Conservation (phyloP, 2,888 invertebrate genomes). For the Pocota personata region DNA sequence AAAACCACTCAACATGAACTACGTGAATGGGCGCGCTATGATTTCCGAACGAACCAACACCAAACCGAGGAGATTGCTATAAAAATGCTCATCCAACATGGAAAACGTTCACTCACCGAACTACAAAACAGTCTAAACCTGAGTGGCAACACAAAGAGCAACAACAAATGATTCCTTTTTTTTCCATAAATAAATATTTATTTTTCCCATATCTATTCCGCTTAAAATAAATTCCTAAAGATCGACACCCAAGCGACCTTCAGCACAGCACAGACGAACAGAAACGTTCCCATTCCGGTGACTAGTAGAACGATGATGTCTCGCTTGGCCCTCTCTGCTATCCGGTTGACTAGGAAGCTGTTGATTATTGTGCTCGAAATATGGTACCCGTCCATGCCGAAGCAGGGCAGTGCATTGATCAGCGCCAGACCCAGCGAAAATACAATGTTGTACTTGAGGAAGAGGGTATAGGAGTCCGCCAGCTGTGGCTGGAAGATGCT, state of each 20-base stretch:
- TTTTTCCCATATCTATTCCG: neutral
- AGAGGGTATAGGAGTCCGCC: constrained; percentile 88
- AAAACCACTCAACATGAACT: constrained; percentile 86
- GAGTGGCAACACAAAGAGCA: constrained; percentile 80
- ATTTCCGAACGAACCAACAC: constrained; percentile 89
- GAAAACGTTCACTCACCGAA: constrained; percentile 88
- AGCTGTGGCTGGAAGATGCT: constrained; percentile 85
- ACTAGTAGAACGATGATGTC: constrained; percentile 87
- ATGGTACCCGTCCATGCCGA: constrained; percentile 96
- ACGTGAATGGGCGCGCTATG: constrained; percentile 88
- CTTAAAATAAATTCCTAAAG: constrained; percentile 77
- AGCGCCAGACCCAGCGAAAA: constrained; percentile 95
- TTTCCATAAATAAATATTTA: constrained; percentile 65
- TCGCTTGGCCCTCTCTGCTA: constrained; percentile 85
- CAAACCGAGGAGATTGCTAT: constrained; percentile 89
- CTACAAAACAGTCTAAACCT: constrained; percentile 86
- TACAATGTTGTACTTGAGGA: constrained; percentile 91
- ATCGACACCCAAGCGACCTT: constrained; percentile 83
- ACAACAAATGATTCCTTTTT: no score
- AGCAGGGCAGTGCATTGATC: constrained; percentile 96
- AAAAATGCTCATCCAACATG: constrained; percentile 88
- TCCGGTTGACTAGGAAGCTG: constrained; percentile 83
- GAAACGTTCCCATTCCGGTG: constrained; percentile 89
- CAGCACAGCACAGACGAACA: constrained; percentile 86
- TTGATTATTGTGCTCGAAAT: constrained; percentile 89